Conservation (phyloP, 2,113 vertebrate species). For the Pyrgilauda ruficollis region DNA sequence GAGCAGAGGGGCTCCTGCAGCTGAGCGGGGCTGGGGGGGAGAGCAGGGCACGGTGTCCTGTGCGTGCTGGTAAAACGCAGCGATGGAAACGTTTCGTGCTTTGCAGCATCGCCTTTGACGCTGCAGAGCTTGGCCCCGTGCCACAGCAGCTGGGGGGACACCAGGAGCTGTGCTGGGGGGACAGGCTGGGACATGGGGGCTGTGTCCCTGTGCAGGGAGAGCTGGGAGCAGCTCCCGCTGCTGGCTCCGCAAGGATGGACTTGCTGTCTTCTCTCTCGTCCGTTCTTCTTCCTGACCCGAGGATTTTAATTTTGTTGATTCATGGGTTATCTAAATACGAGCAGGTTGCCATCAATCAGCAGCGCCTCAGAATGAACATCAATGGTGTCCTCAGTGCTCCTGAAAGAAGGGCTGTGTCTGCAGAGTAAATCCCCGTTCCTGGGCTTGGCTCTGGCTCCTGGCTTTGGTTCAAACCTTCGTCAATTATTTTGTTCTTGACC, state of each 20-base stretch:
- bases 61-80: too few relatives aligned
- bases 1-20: not conserved
- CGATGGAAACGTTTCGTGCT: too few relatives aligned
- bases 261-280: not conserved
- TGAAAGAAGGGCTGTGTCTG: not conserved
- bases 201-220: fast-evolving
- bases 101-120: not conserved
- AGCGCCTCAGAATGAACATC: not conserved
- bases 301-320: not conserved
- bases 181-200: not conserved
- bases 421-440: not conserved
- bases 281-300: not conserved
- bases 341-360: not conserved
- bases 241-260: not conserved
- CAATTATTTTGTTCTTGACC: not conserved
- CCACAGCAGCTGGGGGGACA: too few relatives aligned
- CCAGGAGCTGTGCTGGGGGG: not conserved
- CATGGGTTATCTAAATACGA: not conserved
- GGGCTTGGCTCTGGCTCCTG: not conserved
- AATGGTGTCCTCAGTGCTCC: not conserved
- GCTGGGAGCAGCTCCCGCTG: not conserved
- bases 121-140: not conserved
- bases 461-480: not conserved
- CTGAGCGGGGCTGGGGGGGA: too few relatives aligned
- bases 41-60: not conserved